Evolutionary conservation across 2,797 vertebrate genomes (phyloP), one percentile per base, ranked within the genome.

Genomic region (Ptychobarbus kaznakovi): DNA sequence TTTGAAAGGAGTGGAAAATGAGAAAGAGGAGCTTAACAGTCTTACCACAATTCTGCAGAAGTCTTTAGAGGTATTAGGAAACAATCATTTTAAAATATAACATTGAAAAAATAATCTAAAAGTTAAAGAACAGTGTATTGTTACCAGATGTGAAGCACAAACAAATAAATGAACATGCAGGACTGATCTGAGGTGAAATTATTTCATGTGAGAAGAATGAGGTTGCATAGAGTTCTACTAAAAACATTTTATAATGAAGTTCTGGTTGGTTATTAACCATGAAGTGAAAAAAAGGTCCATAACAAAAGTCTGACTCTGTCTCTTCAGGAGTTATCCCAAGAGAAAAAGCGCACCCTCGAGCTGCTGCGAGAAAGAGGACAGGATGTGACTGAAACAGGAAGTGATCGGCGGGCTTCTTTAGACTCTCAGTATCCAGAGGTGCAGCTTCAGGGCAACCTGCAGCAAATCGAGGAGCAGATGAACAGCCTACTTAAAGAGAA

Each of bases 401-500:
- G 44, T 66, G 58, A 76, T 28, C 32, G 35, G 6, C 65, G 16
- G 75, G 40, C 65, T 9, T 76, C 86, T 61, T 12, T 86, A 86
- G 83, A 81, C 32, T 72, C 91, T 4, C 89, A 90, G 90, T 81
- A 93, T 83, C 89, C 89, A 0, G 89, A 87, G 42, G 91, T 95
- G 81, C 94, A 96, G 84, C 94, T 98, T 88, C 96, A 95, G 42
- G 96, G 92, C 81, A 95, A 96, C 92, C 94, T 99, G 72, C 92
- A 86, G 73, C 96, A 97, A 92, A 99, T 99, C 0, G 98, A 99
- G 89, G 96, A 97, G 87, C 96, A 96, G 83, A 99, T 99, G 96
- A 97, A 95, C 90, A 91, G 95, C 79, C 95, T 99, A 86, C 91
- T 97, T 89, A 92, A 93, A 78, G 98, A 99, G 94, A 99, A 98